A percentile compares a stretch with the other conserved stretches of the same genome.
Evolutionary conservation across 2,888 invertebrate species (phyloP).

Genomic region (Drosophila fulvimacula): DNA sequence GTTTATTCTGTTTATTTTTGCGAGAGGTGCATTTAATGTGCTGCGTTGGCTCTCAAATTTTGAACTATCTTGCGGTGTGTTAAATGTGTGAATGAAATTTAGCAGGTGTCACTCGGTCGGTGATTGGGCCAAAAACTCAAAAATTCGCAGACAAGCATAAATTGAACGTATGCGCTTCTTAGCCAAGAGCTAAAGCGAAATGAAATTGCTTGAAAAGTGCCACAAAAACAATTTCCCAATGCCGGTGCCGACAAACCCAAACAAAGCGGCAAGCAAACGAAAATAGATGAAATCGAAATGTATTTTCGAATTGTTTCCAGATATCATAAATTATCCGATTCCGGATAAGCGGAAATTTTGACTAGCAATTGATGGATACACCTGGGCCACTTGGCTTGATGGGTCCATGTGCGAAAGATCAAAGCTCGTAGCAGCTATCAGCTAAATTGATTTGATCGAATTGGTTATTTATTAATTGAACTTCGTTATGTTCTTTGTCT

Average conservation of each 20-base stretch:
- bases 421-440: constrained; percentile 40
- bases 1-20: constrained; percentile 31
- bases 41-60: constrained; percentile 13
- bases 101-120: constrained; percentile 65
- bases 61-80: constrained; percentile 17
- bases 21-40: constrained; percentile 36
- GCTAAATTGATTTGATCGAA: constrained; percentile 37
- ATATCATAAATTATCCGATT: constrained; percentile 41
- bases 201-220: constrained; percentile 13
- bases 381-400: constrained; percentile 23
- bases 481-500: constrained; percentile 19
- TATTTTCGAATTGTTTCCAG: constrained; percentile 34
- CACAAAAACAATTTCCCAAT: constrained; percentile 13
- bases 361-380: constrained; percentile 44
- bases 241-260: constrained; percentile 13
- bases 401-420: constrained; percentile 45
- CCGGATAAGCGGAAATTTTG: constrained; percentile 48
- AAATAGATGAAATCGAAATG: constrained; percentile 7
- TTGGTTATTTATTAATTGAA: constrained; percentile 47
- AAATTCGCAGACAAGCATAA: constrained; percentile 11
- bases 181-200: constrained; percentile 14
- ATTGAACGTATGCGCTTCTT: constrained; percentile 8
- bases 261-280: neutral
- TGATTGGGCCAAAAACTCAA: constrained; percentile 13
- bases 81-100: constrained; percentile 67